Base-by-base conservation (phyloP, 1,140 invertebrate genomes). In the Ostrea edulis region DNA sequence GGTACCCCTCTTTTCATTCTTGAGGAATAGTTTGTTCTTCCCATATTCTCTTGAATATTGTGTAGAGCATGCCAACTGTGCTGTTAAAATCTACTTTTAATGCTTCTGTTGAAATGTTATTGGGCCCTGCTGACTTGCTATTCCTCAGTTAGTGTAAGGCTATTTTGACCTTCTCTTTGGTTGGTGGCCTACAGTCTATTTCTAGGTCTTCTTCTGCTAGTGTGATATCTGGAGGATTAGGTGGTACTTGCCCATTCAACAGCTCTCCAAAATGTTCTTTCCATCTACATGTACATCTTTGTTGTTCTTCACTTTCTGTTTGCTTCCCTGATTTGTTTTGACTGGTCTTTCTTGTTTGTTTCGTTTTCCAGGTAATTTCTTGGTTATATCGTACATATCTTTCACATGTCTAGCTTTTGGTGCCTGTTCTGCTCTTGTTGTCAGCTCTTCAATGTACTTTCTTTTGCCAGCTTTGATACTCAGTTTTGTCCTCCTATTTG, bases 401-500 rank as follows among this genome's bases (percentile, higher is more conserved):
- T 84, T 84, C 77, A 88, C 87, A 85, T 85, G 85, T 82, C 35
- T 77, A 51, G 25, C 14, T 9, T 82, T 82, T 22, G n/a, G 58
- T 53, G 81, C 68, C 83, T 84, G 62, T 87, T 87, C 53, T 84
- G 87, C 84, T 84, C 86, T 71, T 86, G 82, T 85, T 84, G 91
- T 86, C 25, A 88, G 82, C 8, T 62, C 81, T 84, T 90, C 85
- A 12, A 85, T 62, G 53, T 84, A 87, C 8, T 86, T 85, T 35
- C 68, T 25, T 51, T 89, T 90, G 58, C 86, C 90, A 82, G n/a
- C 82, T 86, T 58, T 86, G 20, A 85, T 55, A 65, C 65, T 87
- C 20, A 62, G 86, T 89, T 89, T 91, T 22, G 88, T 87, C 44
- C 82, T 55, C 83, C 71, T 90, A 71, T 90, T 84, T 14, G 87